Evolutionary conservation across 1,140 invertebrate species (phyloP).

Genomic region (Sesamia nonagrioides): DNA sequence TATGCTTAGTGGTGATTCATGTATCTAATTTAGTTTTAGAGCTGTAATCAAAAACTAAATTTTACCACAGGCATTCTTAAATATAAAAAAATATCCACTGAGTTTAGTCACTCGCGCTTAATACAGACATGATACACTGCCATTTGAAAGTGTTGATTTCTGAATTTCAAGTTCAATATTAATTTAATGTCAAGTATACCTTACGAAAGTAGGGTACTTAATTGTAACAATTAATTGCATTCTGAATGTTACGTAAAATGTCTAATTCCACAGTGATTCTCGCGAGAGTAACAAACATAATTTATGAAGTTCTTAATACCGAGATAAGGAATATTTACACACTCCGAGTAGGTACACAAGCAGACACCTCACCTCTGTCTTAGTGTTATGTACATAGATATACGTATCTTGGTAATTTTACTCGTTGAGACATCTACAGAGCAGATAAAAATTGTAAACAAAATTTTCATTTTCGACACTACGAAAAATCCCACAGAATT

Average conservation of each 20-base stretch:
- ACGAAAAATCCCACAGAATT: constrained; percentile 64
- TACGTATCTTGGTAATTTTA: constrained; percentile 83
- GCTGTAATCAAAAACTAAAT: no score
- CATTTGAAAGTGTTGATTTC: neutral
- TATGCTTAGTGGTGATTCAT: neutral
- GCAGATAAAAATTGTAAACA: constrained; percentile 82
- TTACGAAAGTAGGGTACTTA: neutral
- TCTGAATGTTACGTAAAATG: constrained; percentile 44
- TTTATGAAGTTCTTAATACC: constrained; percentile 86
- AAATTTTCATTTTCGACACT: constrained; percentile 70
- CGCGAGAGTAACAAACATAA: constrained; percentile 85
- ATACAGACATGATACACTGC: neutral
- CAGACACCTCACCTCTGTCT: constrained; percentile 81
- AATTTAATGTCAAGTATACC: neutral
- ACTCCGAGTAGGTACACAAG: constrained; percentile 76
- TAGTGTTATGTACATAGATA: constrained; percentile 84
- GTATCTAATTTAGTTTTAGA: no score
- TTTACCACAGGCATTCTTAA: neutral
- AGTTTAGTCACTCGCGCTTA: no score
- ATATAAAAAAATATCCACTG: neutral
- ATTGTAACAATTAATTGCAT: constrained; percentile 7
- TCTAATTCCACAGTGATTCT: constrained; percentile 73
- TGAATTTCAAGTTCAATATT: neutral
- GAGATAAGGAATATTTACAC: constrained; percentile 85
- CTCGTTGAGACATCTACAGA: constrained; percentile 81